Evolutionary conservation across 2,888 invertebrate species (phyloP).

Genomic region (Idaea biselata): DNA sequence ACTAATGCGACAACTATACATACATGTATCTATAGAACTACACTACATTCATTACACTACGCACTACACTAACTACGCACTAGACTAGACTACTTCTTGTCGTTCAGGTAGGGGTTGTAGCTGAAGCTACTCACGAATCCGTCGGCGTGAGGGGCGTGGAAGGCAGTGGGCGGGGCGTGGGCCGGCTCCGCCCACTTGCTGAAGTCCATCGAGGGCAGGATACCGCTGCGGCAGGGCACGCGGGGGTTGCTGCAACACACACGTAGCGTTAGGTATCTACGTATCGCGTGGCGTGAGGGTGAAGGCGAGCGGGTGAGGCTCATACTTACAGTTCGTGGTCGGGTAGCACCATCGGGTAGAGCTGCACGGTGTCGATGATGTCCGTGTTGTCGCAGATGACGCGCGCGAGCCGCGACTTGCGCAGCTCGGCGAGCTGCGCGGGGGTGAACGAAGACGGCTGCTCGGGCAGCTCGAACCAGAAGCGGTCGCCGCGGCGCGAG

Average conservation of each 20-base stretch:
- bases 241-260: constrained; percentile 88
- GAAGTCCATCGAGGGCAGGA: constrained; percentile 92
- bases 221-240: constrained; percentile 93
- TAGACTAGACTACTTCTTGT: constrained; percentile 67
- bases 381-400: constrained; percentile 96
- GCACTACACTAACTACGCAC: constrained; percentile 26
- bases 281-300: background rate
- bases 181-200: constrained; percentile 92
- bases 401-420: constrained; percentile 89
- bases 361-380: constrained; percentile 93
- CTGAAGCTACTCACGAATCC: constrained; percentile 85
- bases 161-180: constrained; percentile 55
- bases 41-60: no score
- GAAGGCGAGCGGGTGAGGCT: background rate
- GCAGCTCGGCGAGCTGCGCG: constrained; percentile 91
- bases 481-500: constrained; percentile 93
- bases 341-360: constrained; percentile 95
- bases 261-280: background rate
- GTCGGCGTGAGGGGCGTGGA: constrained; percentile 61
- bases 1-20: background rate
- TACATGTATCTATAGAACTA: background rate
- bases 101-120: constrained; percentile 73
- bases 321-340: constrained; percentile 94
- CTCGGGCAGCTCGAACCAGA: constrained; percentile 96
- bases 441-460: constrained; percentile 95